Base-by-base conservation (phyloP, 2,797 vertebrate genomes). In the Adelosebastes latens region DNA sequence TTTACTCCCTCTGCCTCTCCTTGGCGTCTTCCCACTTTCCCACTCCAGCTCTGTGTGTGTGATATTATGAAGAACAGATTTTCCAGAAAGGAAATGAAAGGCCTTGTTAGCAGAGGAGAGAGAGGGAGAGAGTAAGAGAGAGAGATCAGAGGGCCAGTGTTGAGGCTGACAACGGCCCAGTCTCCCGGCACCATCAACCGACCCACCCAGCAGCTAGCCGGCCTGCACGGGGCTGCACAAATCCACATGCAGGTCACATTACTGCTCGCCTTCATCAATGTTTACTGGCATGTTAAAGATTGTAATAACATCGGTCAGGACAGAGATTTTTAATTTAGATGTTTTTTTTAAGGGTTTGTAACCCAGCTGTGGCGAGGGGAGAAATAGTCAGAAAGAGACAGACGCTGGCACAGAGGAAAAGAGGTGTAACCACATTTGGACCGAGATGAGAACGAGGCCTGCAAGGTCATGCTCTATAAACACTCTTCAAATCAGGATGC, bases 41-140 rank as follows among this genome's bases (percentile, higher is more conserved):
- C 86, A 90, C 93, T 89, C 88, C 78, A 88, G 79, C 80, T 84
- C 83, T 82, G 65, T 90, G 83, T 86, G 82, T 90, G 85, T 76
- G 61, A 95, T 96, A 96, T 98, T 97, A 98, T 97, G 95, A 97
- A 97, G 96, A 98, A 96, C 97, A 99, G 97, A 98, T 97, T 99
- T 99, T 97, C 97, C 96, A 95, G 93, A 96, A 95, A 97, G 96
- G 96, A 98, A 98, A 97, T 97, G 96, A 97, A 98, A 98, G 97
- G 95, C 94, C 96, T 97, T 96, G 96, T 97, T 90, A 91, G 83
- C 72, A 61, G 76, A 85, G 66, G 77, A 67, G 83, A 83, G 79
- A 86, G 80, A 71, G 67, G 27, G 85, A 74, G 72, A 96, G 95
- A 79, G 49, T 95, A 63, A 73, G 75, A 95, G 96, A 95, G 95